Base-by-base conservation (phyloP, 2,113 vertebrate species). In the Misgurnus anguillicaudatus region DNA sequence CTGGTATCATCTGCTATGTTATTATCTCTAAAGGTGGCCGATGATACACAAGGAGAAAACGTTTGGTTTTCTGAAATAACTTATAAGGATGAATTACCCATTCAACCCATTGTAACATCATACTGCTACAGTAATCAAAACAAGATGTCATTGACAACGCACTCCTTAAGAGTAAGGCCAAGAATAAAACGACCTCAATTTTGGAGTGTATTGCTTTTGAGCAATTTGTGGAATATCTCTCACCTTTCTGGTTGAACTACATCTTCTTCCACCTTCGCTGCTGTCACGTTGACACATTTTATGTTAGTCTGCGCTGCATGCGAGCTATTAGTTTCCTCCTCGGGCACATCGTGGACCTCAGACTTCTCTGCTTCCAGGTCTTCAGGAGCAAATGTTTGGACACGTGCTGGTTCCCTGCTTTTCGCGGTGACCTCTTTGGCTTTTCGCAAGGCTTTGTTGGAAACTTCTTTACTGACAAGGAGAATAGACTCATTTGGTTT, bases 381-480 rank as follows among this genome's bases (percentile, higher is more conserved):
- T 10, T 78, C 82, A 36, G 84, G 85, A 45, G 72, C 75, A 16
- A 88, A 86, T 45, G 81, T 87, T 71, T 89, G 88, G 16, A 80
- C 82, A 55, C 81, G 78, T 3, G 65, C 75, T 8, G 82, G 78
- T 53, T 85, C 87, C 61, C 85, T 80, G 75, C 85, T 89, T 66
- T 80, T 82, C 53, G 82, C 60, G 1, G 86, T 86, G 72, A 87
- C 85, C 62, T 87, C 87, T 57, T 87, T 87, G n/a, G 65, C 77
- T 73, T 64, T 83, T 4, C 78, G 78, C 13, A 82, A 70, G 41
- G 62, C 48, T 67, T 80, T 88, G 21, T 17, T 64, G 9, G 53
- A 55, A 17, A 6, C 38, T 60, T 73, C 51, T 6, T n/a, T 53
- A 45, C 63, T 21, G 13, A 55, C 24, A 39, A 21, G 48, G 41